Base-by-base conservation (phyloP, 37 sponge, comb jelly and placozoan genomes). In the Tethya wilhelma region DNA sequence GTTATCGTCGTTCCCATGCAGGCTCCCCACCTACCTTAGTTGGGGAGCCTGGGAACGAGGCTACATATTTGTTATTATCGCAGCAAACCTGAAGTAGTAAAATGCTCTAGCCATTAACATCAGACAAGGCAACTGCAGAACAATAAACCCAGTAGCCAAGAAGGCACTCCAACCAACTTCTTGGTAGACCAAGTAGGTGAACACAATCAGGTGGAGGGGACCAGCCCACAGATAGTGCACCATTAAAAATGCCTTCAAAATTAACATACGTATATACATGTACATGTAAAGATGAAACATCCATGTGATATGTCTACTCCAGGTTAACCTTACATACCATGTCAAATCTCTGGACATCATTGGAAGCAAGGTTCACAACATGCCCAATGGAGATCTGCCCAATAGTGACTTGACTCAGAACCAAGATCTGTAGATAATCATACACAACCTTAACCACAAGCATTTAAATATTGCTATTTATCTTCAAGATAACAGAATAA, bases 281-380 rank as follows among this genome's bases (percentile, higher is more conserved):
- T n/a, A n/a, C n/a, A n/a, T n/a, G n/a, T n/a, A n/a, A 14, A n/a
- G n/a, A n/a, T n/a, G n/a, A n/a, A n/a, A n/a, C n/a, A n/a, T n/a
- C n/a, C n/a, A n/a, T n/a, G n/a, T n/a, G n/a, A 14, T 19, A n/a
- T n/a, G n/a, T 9, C n/a, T n/a, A n/a, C n/a, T n/a, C n/a, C n/a
- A n/a, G n/a, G n/a, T n/a, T n/a, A n/a, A n/a, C n/a, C n/a, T n/a
- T 49, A 14, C 85, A 34, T 19, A 92, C 93, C 70, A 62, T 28
- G 30, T 93, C 93, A 77, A 93, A 76, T 26, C 86, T 28, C 78
- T 89, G 93, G 22, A 93, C 90, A 81, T 93, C 93, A 79, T 81
- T 89, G 39, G 90, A 89, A 0, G 86, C 89, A 4, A 93, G 78
- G 63, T 93, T 93, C 26, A 93, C 73, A 22, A 93, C 60, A 71